Conservation (phyloP, 2,797 vertebrate species). For the Amblyopsis hoosieri region DNA sequence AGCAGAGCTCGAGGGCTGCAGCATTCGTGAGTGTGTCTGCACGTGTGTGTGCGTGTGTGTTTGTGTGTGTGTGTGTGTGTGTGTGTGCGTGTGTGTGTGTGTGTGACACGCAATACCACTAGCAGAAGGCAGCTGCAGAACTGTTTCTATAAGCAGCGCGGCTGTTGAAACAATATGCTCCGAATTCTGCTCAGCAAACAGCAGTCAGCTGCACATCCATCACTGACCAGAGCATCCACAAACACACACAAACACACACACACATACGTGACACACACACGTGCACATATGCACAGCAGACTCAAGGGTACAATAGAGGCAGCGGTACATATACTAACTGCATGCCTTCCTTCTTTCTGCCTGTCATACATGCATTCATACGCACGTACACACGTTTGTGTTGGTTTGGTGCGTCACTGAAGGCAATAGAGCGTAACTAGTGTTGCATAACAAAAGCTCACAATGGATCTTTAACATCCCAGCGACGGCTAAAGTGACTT, state of each 20-base stretch:
- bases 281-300: slow-evolving; percentile 6
- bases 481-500: slow-evolving; percentile 20
- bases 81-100: slow-evolving; percentile 79
- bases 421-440: slow-evolving; percentile 28
- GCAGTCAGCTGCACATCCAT: slow-evolving; percentile 58
- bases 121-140: slow-evolving; percentile 73
- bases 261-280: slow-evolving; percentile 17
- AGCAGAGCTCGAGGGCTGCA: slow-evolving; percentile 66
- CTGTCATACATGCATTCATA: background rate
- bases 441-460: slow-evolving; percentile 57
- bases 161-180: slow-evolving; percentile 62
- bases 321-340: background rate
- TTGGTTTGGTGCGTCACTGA: slow-evolving; percentile 13
- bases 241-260: slow-evolving; percentile 26
- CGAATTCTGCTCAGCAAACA: slow-evolving; percentile 69
- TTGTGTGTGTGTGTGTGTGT: slow-evolving; percentile 16
- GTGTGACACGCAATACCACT: slow-evolving; percentile 76
- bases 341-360: background rate
- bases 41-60: slow-evolving; percentile 22
- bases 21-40: slow-evolving; percentile 8
- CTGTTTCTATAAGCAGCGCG: slow-evolving; percentile 60
- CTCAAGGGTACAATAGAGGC: background rate
- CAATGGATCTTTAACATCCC: slow-evolving; percentile 32
- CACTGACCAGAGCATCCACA: slow-evolving; percentile 47
- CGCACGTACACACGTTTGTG: slow-evolving; percentile 24